Base-by-base conservation (phyloP, 2,888 invertebrate species). In the Erebia ligea region DNA sequence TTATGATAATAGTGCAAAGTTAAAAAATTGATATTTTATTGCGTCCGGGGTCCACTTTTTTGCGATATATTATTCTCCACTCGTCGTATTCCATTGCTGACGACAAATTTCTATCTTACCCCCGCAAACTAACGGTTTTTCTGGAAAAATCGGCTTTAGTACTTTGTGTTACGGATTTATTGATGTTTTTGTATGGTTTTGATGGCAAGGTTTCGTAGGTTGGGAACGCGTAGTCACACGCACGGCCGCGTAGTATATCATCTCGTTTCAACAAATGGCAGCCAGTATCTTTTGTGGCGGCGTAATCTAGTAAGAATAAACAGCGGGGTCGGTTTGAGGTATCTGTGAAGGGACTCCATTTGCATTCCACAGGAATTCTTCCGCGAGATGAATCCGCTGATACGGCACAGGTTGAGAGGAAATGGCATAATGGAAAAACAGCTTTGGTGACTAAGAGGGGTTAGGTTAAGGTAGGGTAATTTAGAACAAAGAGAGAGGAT, bases 11-110 rank as follows among this genome's bases (percentile, higher is more conserved):
- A 73, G 73, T 70, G 78, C 80, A 79, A 76, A 76, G 78, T 79
- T 85, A 88, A 88, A 90, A 83, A 92, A 92, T 91, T 92, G 92
- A 90, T 92, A 92, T 92, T 92, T 91, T 92, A 92, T 92, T 91
- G 86, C 91, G 83, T 82, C 81, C 83, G 79, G 87, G 86, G 87
- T 87, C 90, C 89, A 89, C 88, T 91, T 89, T 86, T 87, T 83
- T 81, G 87, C 86, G 81, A 90, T 92, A 91, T 91, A 88, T 91
- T 90, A 92, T 91, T 87, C 86, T 84, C 84, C 85, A 83, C 84
- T 82, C 84, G 82, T 82, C 81, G 81, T 85, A 83, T 86, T 83
- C 80, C 78, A 79, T 82, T 83, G 80, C 79, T 70, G 70, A 76
- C 73, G 68, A 58, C 75, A 52, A 72, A 72, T 69, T 68, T 70